Base-by-base conservation (phyloP, 1,140 invertebrate species). In the Zophobas morio region DNA sequence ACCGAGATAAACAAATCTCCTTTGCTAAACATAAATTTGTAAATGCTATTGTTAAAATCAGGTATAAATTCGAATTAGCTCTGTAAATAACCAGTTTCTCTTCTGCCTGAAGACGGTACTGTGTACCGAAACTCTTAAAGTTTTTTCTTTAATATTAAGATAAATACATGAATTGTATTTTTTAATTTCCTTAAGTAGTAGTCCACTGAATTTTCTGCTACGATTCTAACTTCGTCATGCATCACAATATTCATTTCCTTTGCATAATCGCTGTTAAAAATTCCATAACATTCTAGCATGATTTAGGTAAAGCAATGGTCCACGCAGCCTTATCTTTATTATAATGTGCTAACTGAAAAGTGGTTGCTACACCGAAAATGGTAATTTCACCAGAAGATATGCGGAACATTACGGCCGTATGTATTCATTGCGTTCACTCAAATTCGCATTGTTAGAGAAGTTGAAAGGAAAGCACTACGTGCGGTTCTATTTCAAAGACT, bases 301-400 rank as follows among this genome's bases (percentile, higher is more conserved):
- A 46, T 66, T 66, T 66, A 66, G 60, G 60, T 66, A 66, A 66
- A 42, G 39, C 60, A 66, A 40, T 66, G 39, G 60, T 40, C 60
- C 39, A 40, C 60, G 60, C 37, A 66, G 39, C 6, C 36, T 66
- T 66, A 66, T 66, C 60, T 66, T 66, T 66, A 66, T 66, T 66
- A 66, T 66, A 66, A 40, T 66, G 60, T 66, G 60, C 37, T 66
- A 66, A 66, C 60, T 66, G 60, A 66, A 66, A 42, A 39, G 57
- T 63, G 37, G 57, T 40, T 63, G 57, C 57, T 57, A 33, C 37
- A 66, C 60, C 60, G 37, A 37, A 66, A 66, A 40, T 66, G 60
- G 60, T 66, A 66, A 66, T 66, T 66, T 66, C 60, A 66, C n/a
- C 37, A 66, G 39, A 66, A 66, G 60, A 66, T 66, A 66, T 66